Evolutionary conservation across 2,888 invertebrate genomes (phyloP).

Genomic region (Acrobasis repandana): DNA sequence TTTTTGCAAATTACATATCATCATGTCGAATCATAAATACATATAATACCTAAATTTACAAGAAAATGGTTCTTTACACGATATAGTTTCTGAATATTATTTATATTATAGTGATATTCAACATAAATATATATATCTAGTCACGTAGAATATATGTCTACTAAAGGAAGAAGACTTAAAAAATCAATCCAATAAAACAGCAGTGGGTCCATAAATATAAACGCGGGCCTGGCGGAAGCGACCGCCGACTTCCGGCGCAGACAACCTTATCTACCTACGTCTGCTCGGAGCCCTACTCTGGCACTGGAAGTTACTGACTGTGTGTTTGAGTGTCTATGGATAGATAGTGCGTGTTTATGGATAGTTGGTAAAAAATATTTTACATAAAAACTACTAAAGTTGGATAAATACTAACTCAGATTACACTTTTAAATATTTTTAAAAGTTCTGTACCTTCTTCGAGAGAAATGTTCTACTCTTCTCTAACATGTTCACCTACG

Average conservation of each 20-base stretch:
- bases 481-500: too few relatives aligned
- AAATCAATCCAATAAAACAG: constrained; percentile 9
- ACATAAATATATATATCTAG: neutral
- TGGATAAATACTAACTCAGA: too few relatives aligned
- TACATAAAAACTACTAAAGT: too few relatives aligned
- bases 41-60: too few relatives aligned
- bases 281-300: constrained; percentile 15
- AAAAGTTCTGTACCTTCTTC: too few relatives aligned
- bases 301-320: neutral
- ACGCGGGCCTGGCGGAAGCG: constrained; percentile 37
- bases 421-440: too few relatives aligned
- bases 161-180: neutral
- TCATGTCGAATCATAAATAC: too few relatives aligned
- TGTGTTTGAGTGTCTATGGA: neutral
- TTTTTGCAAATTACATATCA: too few relatives aligned
- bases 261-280: constrained; percentile 47
- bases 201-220: constrained; percentile 28
- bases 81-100: too few relatives aligned
- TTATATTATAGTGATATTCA: neutral
- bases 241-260: constrained; percentile 44
- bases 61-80: too few relatives aligned
- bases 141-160: neutral
- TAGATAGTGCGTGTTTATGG: neutral
- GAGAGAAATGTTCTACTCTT: too few relatives aligned
- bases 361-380: neutral